Base-by-base conservation (phyloP, 2,797 vertebrate genomes). In the Halcyon leucocephala region DNA sequence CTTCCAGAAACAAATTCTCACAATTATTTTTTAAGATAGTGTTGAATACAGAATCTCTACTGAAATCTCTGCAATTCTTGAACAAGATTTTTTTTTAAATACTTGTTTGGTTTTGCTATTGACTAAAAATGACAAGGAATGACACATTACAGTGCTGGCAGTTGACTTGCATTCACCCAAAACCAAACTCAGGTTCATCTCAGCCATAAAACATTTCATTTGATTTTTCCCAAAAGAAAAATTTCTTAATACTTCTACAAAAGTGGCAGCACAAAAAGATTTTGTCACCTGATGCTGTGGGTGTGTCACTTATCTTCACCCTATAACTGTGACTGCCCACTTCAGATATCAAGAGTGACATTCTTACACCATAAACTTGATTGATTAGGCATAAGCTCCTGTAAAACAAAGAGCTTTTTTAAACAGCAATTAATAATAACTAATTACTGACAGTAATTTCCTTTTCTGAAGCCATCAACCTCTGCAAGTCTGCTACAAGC, bases 1-100 rank as follows among this genome's bases (percentile, higher is more conserved):
- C 35, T 89, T 91, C 82, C 80, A 93, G 60, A 95, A 93, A 88
- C 76, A 90, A 93, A 69, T 84, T 55, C 65, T 21, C 58, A 73
- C 25, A 29, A 33, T 42, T 29, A 3, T 52, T 76, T 94, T 81
- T 48, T 49, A 95, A 76, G 26, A 54, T 12, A 25, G 20, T 65
- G 74, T 78, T 86, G 92, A 93, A 64, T 64, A 54, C 17, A 48
- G 60, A 70, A 64, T 61, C 25, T 73, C 64, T 49, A 79, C 49
- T 35, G 48, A 79, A 79, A 69, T 19, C 41, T 82, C 80, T 37
- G 25, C 21, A 62, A 86, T 33, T 67, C 37, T 24, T 66, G 39
- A 85, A 76, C 0, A 3, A 84, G 39, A 33, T 54, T 6, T 12
- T 22, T 74, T 94, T 66, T 77, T 4, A 92, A 73, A 60, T 24